Percentiles rank a stretch among this genome's conserved stretches.
Evolutionary conservation across 2,797 vertebrate genomes (phyloP).

Genomic region (Poeciliopsis gracilis): DNA sequence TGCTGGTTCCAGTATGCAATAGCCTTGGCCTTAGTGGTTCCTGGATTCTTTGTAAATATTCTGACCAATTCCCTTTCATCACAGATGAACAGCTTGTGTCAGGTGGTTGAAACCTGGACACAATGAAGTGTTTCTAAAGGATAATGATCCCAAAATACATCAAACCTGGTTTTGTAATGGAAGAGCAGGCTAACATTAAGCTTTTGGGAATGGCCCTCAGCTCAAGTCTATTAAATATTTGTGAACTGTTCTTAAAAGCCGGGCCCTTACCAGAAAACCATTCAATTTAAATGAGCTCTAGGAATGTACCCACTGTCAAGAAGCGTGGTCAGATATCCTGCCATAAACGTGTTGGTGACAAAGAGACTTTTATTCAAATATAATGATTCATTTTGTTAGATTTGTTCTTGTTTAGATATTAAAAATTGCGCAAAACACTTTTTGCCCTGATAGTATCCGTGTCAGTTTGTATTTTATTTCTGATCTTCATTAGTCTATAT

Average conservation of each 20-base stretch:
- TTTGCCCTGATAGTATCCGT: background rate
- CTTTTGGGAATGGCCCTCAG: background rate
- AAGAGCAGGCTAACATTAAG: background rate
- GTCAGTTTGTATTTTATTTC: background rate
- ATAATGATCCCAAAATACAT: background rate
- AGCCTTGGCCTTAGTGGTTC: background rate
- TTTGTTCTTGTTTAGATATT: background rate
- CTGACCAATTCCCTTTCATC: background rate
- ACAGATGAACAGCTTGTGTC: background rate
- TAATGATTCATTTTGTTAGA: background rate
- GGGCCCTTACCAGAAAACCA: background rate
- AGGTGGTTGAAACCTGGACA: background rate
- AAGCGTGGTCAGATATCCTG: background rate
- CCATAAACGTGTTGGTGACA: background rate
- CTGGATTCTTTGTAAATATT: background rate
- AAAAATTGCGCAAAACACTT: background rate
- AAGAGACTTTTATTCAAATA: background rate
- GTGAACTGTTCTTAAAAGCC: background rate
- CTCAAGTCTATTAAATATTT: background rate
- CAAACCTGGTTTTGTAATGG: background rate
- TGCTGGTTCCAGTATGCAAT: background rate
- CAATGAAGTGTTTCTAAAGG: background rate
- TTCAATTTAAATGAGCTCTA: background rate
- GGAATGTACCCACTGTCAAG: background rate
- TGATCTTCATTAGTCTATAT: constrained; percentile 5